Evolutionary conservation across 2,797 vertebrate species (phyloP), one percentile per base, ranked within the genome.

Genomic region (Spheniscus humboldti): DNA sequence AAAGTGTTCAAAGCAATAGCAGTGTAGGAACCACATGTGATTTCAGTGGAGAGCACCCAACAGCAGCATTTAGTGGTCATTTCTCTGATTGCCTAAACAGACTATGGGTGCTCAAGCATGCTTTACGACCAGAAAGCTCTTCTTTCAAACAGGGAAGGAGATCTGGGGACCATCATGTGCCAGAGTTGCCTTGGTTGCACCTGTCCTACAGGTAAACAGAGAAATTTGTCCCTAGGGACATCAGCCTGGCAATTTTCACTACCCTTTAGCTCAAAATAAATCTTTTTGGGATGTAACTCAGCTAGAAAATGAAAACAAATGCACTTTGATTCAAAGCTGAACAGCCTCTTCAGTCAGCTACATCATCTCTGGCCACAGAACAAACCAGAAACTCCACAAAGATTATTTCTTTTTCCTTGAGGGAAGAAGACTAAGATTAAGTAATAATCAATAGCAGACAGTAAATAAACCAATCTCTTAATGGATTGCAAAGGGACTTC

Each of bases 361-460:
- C 28, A 35, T 39, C 39, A 25, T 86, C 23, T 76, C 67, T 89
- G 74, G 63, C n/a, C 53, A 57, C 27, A 74, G 56, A 91, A 73
- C n/a, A 88, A 77, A 83, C 18, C 28, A 85, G 64, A 88, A 95
- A 87, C 35, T 73, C 50, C 17, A 69, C 28, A 78, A 84, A 86
- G 56, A 86, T 79, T 50, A 37, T 86, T 89, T 86, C 48, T 53
- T 92, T 91, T 94, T 89, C 60, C 72, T 85, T 76, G 59, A 93
- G 57, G 66, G 47, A 90, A 87, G 41, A 84, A 78, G 41, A 47
- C 43, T 87, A 77, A 91, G 69, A 94, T 84, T 83, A 94, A 96
- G 73, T 78, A 94, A 96, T 96, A 95, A 94, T 94, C 90, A 88
- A 92, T 82, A 93, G 37, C 67, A 90, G 63, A 66, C 59, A 71